phyloP scores from a whole-genome alignment of 2,797 vertebrate species.

The Paratrypauchen microcephalus region DNA sequence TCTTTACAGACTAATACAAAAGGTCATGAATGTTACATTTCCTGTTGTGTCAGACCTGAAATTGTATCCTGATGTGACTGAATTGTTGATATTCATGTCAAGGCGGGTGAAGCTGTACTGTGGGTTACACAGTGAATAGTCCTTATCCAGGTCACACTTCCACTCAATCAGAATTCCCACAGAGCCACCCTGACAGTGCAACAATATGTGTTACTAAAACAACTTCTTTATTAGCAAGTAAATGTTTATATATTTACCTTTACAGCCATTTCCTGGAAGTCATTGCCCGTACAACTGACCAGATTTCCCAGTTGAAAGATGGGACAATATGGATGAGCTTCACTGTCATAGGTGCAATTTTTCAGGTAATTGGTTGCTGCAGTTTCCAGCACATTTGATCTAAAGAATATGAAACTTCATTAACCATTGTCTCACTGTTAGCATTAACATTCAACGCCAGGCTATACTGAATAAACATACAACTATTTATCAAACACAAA shows the following conservation, averaged over 20 bases:
- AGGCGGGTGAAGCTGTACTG: constrained; percentile 90
- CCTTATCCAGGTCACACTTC: constrained; percentile 93
- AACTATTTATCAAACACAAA: background rate
- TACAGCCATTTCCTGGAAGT: constrained; percentile 87
- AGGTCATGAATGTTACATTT: background rate
- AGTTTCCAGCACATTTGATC: constrained; percentile 85
- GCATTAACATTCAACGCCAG: background rate
- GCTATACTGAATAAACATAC: background rate
- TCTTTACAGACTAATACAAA: background rate
- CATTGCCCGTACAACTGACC: constrained; percentile 77
- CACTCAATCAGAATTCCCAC: constrained; percentile 92
- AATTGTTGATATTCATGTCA: constrained; percentile 79
- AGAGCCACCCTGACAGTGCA: constrained; percentile 84
- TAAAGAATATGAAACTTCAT: constrained; percentile 40
- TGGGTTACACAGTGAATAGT: constrained; percentile 85
- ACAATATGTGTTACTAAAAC: background rate
- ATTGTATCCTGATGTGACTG: constrained; percentile 90
- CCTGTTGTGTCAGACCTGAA: constrained; percentile 82
- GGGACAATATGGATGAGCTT: constrained; percentile 86
- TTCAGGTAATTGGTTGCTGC: constrained; percentile 82
- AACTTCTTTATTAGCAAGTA: background rate
- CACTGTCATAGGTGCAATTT: constrained; percentile 80
- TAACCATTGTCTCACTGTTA: background rate
- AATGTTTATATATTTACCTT: constrained; percentile 68
- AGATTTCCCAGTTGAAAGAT: constrained; percentile 88